A percentile compares a stretch with the other conserved stretches of the same genome.
These are phyloP conservation scores for Clistopyga incitator DNA, from an alignment of 2,888 invertebrate species.

Conservation along the genomic window DNA sequence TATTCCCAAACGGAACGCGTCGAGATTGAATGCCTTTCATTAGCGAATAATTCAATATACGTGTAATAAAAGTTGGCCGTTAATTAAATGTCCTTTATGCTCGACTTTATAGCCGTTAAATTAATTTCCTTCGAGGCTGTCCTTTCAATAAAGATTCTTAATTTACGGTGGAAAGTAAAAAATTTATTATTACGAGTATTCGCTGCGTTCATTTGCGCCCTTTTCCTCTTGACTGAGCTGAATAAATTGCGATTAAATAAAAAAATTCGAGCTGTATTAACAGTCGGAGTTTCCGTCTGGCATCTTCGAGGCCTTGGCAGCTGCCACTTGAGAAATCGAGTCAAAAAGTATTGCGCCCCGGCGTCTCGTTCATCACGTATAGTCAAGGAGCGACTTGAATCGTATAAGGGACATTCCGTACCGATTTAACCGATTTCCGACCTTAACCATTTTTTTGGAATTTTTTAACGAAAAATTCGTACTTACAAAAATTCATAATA, in stretches of 20 bases:
- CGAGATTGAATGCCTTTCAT: background rate
- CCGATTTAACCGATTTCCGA: no score
- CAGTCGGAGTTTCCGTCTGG: conserved; percentile 64
- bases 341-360: conserved; percentile 63
- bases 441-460: no score
- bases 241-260: no score
- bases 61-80: no score
- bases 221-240: background rate
- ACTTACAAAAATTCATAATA: no score
- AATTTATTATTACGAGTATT: background rate
- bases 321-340: conserved; percentile 69
- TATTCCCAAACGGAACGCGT: background rate
- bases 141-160: background rate
- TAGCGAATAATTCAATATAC: background rate
- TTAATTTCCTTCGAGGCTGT: background rate
- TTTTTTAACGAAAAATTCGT: no score
- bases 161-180: background rate
- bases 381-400: background rate
- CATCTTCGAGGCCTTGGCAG: conserved; percentile 64
- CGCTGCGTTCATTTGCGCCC: background rate
- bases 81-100: background rate
- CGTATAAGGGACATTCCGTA: no score
- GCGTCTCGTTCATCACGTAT: conserved; percentile 23
- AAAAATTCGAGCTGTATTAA: conserved; percentile 24
- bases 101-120: background rate